Evolutionary conservation across 1,140 invertebrate species (phyloP), one percentile per base, ranked within the genome.

Genomic region (Drosophila funebris): DNA sequence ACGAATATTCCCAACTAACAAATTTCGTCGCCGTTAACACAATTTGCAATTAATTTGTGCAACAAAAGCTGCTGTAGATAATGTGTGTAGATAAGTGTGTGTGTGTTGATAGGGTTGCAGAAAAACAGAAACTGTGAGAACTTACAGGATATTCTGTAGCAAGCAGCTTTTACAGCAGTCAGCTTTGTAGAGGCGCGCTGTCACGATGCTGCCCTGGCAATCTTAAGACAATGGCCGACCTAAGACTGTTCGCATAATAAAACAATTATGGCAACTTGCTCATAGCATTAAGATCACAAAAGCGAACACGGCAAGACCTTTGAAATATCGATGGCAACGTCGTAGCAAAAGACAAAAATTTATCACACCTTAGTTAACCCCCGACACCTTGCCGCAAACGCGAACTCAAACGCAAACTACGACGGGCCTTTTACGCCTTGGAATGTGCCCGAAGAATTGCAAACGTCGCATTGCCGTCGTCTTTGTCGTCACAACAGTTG

Each of bases 301-400:
- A 22, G 9, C 14, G 8, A 52, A 62, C 52, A 60, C 57, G 41
- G 37, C 52, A 33, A 82, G 78, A 76, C 63, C 81, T 73, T 73
- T 77, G 46, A 75, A 73, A 80, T 82, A 87, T 87, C 82, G 83
- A 82, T 87, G 83, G 60, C 66, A 69, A 43, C 13, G 33, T 48
- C 22, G 69, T 22, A 33, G 56, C 14, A 57, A 71, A 60, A 64
- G 53, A 75, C 66, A 88, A 83, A 88, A 82, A 88, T 88, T 89
- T 89, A 89, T 89, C 84, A 89, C 84, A 89, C 84, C 84, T 89
- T 89, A 89, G 84, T 89, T 89, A 84, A 89, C 84, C 84, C 68
- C 63, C 84, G 83, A 78, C 80, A 87, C 84, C 84, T 74, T 81
- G 77, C 73, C 50, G 63, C 58, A 71, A 68, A 79, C 71, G 60